Evolutionary conservation across 2,888 invertebrate genomes (phyloP).

Genomic region (Alcis repandata): DNA sequence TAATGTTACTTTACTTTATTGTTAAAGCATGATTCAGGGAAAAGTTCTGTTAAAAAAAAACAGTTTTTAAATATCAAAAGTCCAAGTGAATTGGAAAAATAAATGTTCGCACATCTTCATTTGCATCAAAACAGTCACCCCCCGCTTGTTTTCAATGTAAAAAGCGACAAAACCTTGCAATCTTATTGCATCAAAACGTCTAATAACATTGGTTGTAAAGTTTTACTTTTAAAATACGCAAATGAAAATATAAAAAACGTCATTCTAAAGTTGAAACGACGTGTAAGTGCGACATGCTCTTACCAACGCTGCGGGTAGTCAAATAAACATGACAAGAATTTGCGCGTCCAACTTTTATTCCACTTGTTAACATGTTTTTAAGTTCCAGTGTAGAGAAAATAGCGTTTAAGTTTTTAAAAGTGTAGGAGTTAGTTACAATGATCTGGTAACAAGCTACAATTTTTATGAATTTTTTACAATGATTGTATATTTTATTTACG

Average conservation of each 20-base stretch:
- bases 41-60: too few species aligned
- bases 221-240: conserved; percentile 24
- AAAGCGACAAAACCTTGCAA: conserved; percentile 37
- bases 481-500: too few species aligned
- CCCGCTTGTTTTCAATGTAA: conserved; percentile 36
- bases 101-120: conserved; percentile 2
- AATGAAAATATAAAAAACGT: conserved; percentile 36
- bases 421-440: not conserved
- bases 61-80: not conserved
- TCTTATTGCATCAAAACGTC: conserved; percentile 24
- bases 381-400: conserved; percentile 21
- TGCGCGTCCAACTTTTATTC: conserved; percentile 61
- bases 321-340: conserved; percentile 64
- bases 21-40: too few species aligned
- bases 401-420: conserved; percentile 27
- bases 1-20: too few species aligned
- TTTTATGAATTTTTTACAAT: too few species aligned
- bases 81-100: not conserved
- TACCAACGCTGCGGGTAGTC: conserved; percentile 58
- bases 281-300: conserved; percentile 45
- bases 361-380: conserved; percentile 65
- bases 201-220: conserved; percentile 22
- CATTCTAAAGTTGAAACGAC: conserved; percentile 42
- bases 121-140: conserved; percentile 18
- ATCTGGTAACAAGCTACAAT: not conserved